Conservation (phyloP, 2,888 invertebrate species). For the Abrostola triplasia region DNA sequence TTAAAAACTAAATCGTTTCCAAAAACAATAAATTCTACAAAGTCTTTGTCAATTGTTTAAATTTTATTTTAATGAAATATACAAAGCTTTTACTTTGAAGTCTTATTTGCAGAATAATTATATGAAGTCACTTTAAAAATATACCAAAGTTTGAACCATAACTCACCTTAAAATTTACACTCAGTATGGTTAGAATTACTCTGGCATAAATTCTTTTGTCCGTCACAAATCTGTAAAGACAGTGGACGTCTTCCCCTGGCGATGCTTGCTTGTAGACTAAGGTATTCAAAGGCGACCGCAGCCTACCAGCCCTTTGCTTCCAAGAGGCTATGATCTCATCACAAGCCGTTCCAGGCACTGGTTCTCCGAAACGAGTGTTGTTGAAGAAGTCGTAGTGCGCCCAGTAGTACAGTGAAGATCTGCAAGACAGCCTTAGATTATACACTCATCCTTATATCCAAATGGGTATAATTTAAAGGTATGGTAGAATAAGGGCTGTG, state of each 20-base stretch:
- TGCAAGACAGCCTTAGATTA: conserved; percentile 58
- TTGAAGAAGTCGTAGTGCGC: conserved; percentile 98
- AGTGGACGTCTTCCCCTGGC: conserved; percentile 92
- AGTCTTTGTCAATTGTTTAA: too few relatives aligned
- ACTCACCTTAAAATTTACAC: conserved; percentile 93
- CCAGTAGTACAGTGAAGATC: conserved; percentile 97
- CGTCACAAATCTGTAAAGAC: conserved; percentile 94
- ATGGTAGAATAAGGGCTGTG: too few relatives aligned
- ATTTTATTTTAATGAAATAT: too few relatives aligned
- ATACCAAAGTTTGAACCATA: background rate
- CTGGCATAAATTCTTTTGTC: conserved; percentile 94
- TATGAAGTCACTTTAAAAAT: background rate
- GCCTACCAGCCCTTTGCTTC: conserved; percentile 92
- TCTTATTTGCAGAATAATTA: conserved; percentile 19
- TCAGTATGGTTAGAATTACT: conserved; percentile 92
- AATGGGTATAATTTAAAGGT: too few relatives aligned
- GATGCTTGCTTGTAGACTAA: conserved; percentile 94
- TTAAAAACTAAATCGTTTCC: too few relatives aligned
- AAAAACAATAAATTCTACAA: too few relatives aligned
- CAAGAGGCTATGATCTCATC: conserved; percentile 96
- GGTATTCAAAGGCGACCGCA: conserved; percentile 95
- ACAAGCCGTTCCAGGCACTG: conserved; percentile 93
- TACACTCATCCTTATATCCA: too few relatives aligned
- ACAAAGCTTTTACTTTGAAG: too few relatives aligned
- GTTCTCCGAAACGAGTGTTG: conserved; percentile 95